Evolutionary conservation across 2,797 vertebrate genomes (phyloP).

Genomic region (Siniperca undulata): DNA sequence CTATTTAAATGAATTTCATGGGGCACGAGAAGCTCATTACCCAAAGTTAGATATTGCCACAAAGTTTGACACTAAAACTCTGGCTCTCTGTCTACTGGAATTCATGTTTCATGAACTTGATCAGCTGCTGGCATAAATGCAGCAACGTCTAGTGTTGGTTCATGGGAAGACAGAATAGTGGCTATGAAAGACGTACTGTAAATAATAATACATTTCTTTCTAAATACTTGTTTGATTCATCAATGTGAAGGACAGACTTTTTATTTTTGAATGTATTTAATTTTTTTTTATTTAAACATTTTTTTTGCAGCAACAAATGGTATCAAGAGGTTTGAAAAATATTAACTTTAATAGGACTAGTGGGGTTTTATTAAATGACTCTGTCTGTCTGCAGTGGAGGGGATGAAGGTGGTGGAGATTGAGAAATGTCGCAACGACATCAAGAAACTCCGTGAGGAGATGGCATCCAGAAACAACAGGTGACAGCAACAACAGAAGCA

Average conservation of each 20-base stretch:
- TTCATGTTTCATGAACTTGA: not conserved
- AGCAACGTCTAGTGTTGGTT: not conserved
- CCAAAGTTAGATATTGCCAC: not conserved
- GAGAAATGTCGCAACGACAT: constrained; percentile 97
- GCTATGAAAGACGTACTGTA: not conserved
- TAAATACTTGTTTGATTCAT: not conserved
- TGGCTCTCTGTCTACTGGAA: not conserved
- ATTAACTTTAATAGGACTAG: not conserved
- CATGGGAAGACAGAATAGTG: not conserved
- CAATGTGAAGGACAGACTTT: not conserved
- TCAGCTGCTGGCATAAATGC: not conserved
- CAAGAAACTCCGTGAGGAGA: constrained; percentile 93
- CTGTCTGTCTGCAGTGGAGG: constrained; percentile 89
- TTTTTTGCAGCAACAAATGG: not conserved
- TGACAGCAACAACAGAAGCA: constrained; percentile 39
- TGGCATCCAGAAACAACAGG: constrained; percentile 89
- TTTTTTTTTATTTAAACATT: too few relatives aligned
- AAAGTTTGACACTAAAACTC: not conserved
- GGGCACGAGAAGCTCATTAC: not conserved
- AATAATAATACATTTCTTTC: not conserved
- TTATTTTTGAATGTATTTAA: not conserved
- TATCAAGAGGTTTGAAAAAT: constrained; percentile 1
- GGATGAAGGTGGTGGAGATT: constrained; percentile 95
- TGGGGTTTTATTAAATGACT: not conserved
- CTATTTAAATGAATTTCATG: not conserved